Conservation (phyloP, 2,797 vertebrate genomes). For the Mustela erminea region DNA sequence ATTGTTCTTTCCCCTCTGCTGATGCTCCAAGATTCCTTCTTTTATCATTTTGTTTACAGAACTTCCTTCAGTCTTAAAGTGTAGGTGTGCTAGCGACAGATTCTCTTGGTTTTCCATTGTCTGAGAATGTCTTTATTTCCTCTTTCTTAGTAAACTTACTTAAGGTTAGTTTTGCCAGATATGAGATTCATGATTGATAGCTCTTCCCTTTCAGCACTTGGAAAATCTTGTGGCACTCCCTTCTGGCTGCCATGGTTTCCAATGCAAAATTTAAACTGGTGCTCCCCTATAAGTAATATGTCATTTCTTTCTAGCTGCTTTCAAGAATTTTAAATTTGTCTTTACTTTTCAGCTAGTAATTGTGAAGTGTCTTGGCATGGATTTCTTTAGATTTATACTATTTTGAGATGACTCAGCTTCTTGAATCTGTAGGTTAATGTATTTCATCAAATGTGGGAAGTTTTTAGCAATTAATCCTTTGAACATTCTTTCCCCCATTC, state of each 20-base stretch:
- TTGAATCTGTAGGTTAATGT: not conserved
- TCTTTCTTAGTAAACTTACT: not conserved
- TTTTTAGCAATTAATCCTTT: not conserved
- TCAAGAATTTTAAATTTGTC: not conserved
- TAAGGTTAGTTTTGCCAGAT: not conserved
- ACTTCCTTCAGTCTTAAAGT: not conserved
- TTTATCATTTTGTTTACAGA: not conserved
- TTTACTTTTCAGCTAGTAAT: not conserved
- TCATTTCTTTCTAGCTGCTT: not conserved
- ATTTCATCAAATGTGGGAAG: not conserved
- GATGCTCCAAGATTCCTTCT: not conserved
- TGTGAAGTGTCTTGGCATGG: not conserved
- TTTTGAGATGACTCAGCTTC: not conserved
- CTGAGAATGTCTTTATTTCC: not conserved
- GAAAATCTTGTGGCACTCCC: not conserved
- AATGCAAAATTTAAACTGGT: not conserved
- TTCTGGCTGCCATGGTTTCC: not conserved
- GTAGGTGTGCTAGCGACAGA: not conserved
- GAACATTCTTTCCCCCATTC: not conserved
- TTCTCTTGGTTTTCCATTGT: not conserved
- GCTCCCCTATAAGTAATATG: not conserved
- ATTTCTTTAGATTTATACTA: not conserved
- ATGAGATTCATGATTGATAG: not conserved
- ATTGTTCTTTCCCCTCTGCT: not conserved
- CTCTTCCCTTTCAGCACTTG: not conserved